phyloP scores from a whole-genome alignment of 2,797 vertebrate genomes.

The Lemur catta region DNA sequence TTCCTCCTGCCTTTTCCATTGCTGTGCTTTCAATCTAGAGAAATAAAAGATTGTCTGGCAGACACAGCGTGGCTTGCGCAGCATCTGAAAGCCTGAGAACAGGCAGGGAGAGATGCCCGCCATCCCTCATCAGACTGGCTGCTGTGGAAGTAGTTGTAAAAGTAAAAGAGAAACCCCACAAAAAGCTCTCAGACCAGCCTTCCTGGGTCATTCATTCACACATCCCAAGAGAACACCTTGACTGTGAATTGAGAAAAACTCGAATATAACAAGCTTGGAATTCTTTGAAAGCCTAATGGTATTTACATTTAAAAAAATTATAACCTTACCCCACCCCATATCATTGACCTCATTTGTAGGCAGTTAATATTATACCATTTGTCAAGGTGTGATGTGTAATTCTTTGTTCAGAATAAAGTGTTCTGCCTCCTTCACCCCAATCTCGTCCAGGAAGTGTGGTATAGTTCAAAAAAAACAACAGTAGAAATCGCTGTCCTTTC shows the following conservation, averaged over 20 bases:
- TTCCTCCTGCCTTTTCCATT: conserved; percentile 5
- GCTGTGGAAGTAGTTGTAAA: background rate
- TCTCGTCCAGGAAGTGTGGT: background rate
- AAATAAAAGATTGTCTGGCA: background rate
- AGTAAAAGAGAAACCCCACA: background rate
- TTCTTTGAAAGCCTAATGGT: background rate
- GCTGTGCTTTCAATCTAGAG: background rate
- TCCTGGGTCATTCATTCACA: background rate
- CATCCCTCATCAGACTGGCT: background rate
- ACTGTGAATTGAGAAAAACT: background rate
- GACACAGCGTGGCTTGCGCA: background rate
- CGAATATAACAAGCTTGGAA: background rate
- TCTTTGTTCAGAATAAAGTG: background rate
- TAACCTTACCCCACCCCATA: background rate
- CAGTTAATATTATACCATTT: background rate
- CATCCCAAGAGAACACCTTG: background rate
- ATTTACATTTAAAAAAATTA: background rate
- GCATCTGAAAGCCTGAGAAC: background rate
- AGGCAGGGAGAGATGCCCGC: background rate
- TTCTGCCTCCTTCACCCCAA: background rate
- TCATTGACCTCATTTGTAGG: background rate
- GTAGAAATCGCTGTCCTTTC: background rate
- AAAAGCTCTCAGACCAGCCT: background rate
- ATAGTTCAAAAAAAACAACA: background rate
- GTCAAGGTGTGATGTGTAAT: background rate